Percentiles rank a stretch among this genome's conserved stretches.
These are phyloP conservation scores for Dysdera silvatica DNA, from an alignment of 1,140 invertebrate species.

Conservation along the genomic window DNA sequence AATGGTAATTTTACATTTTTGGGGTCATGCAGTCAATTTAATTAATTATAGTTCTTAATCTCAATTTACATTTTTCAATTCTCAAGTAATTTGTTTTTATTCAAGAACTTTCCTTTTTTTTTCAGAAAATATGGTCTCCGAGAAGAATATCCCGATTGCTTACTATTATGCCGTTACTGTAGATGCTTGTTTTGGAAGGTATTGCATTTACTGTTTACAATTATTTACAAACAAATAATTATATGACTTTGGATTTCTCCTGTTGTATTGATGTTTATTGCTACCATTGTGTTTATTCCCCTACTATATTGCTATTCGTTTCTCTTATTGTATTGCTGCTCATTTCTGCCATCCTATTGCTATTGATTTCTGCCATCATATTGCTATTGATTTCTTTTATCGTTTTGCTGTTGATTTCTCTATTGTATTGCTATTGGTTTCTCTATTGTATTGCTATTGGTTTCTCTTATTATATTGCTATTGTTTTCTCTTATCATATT, in stretches of 20 bases:
- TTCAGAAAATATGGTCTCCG: constrained; percentile 74
- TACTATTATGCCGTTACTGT: constrained; percentile 89
- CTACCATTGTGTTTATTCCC: too few species aligned
- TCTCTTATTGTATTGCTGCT: background rate
- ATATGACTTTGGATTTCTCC: too few species aligned
- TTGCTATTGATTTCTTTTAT: background rate
- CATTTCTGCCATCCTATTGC: background rate
- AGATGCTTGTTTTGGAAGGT: constrained; percentile 92
- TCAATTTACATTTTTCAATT: background rate
- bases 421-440: background rate
- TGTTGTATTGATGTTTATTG: too few species aligned
- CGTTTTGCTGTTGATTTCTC: background rate
- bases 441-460: background rate
- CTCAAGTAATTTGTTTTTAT: background rate
- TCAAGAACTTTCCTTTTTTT: constrained; percentile 30
- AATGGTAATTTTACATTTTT: background rate
- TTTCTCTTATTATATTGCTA: background rate
- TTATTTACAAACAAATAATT: background rate
- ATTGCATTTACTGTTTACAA: background rate
- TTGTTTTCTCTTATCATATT: background rate
- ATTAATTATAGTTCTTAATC: background rate
- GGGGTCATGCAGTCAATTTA: background rate
- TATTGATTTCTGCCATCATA: background rate
- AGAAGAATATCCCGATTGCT: constrained; percentile 90
- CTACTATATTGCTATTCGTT: background rate